Conservation (phyloP, 2,888 invertebrate genomes). For the Acleris laterana region DNA sequence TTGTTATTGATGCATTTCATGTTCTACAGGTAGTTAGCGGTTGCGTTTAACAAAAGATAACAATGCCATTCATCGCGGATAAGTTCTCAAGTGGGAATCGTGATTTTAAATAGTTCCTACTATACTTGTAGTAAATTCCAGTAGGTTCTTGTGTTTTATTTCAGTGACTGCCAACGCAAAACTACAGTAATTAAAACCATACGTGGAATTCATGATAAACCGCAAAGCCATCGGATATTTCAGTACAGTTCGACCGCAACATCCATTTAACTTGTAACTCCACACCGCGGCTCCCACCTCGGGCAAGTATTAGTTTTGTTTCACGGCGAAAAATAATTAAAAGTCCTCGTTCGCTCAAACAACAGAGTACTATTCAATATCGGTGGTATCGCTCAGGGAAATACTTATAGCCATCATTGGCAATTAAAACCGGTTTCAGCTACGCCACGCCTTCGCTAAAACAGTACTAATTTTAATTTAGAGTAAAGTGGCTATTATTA, state of each 20-base stretch:
- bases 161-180: too few species aligned
- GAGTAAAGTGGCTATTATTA: background rate
- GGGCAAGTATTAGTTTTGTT: constrained; percentile 43
- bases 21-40: too few species aligned
- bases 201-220: constrained; percentile 38
- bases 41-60: too few species aligned
- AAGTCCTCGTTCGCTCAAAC: constrained; percentile 40
- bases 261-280: constrained; percentile 40
- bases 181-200: constrained; percentile 12
- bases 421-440: constrained; percentile 21
- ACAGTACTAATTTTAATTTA: constrained; percentile 14
- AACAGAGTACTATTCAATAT: constrained; percentile 49
- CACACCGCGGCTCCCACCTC: constrained; percentile 6
- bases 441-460: constrained; percentile 6
- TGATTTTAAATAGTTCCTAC: too few species aligned
- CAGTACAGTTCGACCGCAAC: constrained; percentile 41
- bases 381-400: constrained; percentile 38
- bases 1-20: too few species aligned
- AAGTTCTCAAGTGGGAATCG: too few species aligned
- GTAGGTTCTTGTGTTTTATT: too few species aligned
- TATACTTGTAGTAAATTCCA: too few species aligned
- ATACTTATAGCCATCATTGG: constrained; percentile 33
- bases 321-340: constrained; percentile 44
- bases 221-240: constrained; percentile 41
- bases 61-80: too few species aligned